Conservation (phyloP, 2,888 invertebrate species). For the Rhopalosiphum nymphaeae region DNA sequence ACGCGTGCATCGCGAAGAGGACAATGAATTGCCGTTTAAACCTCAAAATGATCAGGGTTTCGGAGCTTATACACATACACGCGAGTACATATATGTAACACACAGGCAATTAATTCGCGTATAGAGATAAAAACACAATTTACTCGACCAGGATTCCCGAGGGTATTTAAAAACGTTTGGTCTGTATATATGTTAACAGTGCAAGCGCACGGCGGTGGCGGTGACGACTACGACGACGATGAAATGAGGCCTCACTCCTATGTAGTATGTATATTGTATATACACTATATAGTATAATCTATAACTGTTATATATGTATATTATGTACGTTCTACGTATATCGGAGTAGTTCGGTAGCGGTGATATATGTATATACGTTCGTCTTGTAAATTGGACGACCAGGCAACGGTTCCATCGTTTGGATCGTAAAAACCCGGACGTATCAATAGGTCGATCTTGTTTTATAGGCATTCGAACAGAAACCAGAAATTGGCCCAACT, state of each 20-base stretch:
- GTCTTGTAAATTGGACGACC: conserved; percentile 48
- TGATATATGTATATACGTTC: background rate
- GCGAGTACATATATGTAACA: background rate
- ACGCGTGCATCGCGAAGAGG: background rate
- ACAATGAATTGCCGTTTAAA: conserved; percentile 60
- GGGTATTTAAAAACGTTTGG: conserved; percentile 57
- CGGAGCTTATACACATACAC: background rate
- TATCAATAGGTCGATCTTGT: conserved; percentile 64
- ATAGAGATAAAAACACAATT: conserved; percentile 64
- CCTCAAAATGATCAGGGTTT: conserved; percentile 46
- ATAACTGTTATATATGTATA: background rate
- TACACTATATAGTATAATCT: background rate
- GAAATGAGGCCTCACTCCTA: conserved; percentile 5
- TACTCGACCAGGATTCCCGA: conserved; percentile 50
- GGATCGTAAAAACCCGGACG: conserved; percentile 59
- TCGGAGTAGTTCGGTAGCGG: background rate
- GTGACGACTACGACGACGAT: background rate
- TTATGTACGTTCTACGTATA: background rate
- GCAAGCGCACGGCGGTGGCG: background rate
- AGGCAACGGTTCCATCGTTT: background rate
- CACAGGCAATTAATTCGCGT: conserved; percentile 57
- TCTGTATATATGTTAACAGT: conserved; percentile 3
- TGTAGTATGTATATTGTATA: background rate
- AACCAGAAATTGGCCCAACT: conserved; percentile 61
- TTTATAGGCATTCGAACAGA: conserved; percentile 62